phyloP scores from a whole-genome alignment of 1,140 invertebrate species.

The Tetramorium simillimum region DNA sequence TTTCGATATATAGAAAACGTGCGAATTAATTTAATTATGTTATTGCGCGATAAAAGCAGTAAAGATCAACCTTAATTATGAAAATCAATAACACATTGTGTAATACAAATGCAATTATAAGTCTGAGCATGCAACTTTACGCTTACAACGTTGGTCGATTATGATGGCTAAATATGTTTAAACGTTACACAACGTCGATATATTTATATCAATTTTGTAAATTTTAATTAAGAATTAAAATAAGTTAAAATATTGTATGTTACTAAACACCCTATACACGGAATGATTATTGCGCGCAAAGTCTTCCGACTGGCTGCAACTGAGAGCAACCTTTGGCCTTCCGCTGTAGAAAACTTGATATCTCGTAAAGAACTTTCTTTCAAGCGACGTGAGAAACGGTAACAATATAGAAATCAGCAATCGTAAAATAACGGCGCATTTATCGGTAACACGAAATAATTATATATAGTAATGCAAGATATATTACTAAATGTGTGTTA shows the following conservation, averaged over 20 bases:
- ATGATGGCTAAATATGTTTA: neutral
- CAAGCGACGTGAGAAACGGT: slow-evolving; percentile 12
- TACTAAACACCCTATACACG: neutral
- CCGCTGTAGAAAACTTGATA: slow-evolving; percentile 26
- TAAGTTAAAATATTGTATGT: neutral
- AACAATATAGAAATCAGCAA: neutral
- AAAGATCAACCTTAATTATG: neutral
- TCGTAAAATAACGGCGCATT: neutral
- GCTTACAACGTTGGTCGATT: neutral
- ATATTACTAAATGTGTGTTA: neutral
- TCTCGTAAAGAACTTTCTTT: slow-evolving; percentile 14
- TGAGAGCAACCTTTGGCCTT: slow-evolving; percentile 41
- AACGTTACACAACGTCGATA: neutral
- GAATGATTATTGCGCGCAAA: slow-evolving; percentile 34
- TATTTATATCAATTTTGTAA: neutral
- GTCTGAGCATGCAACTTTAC: neutral
- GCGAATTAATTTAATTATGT: neutral
- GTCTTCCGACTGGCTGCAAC: slow-evolving; percentile 17
- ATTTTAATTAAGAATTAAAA: neutral
- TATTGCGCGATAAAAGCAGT: neutral
- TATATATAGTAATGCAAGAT: neutral
- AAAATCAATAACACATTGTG: neutral
- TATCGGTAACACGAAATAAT: neutral
- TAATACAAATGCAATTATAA: neutral
- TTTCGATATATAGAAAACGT: neutral